Conservation (phyloP, 2,888 invertebrate genomes). For the Limnephilus rhombicus region DNA sequence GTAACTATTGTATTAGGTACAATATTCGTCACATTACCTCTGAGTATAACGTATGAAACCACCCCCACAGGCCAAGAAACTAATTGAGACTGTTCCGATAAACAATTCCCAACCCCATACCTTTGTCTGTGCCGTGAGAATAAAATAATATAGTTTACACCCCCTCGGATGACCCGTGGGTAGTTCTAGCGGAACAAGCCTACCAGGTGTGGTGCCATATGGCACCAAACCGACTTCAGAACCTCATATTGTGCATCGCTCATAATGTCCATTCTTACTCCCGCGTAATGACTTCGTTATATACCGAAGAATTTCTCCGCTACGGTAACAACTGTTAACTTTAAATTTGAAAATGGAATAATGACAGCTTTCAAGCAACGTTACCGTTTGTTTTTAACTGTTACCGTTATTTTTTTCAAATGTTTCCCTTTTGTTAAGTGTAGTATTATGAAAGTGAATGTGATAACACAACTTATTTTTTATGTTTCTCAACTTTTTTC, state of each 20-base stretch:
- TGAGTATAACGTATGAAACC: neutral
- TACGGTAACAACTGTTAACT: conserved; percentile 43
- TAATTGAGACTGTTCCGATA: conserved; percentile 10
- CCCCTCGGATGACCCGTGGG: conserved; percentile 35
- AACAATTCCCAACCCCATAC: conserved; percentile 23
- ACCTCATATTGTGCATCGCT: neutral
- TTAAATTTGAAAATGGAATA: conserved; percentile 28
- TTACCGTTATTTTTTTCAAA: neutral
- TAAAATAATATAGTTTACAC: conserved; percentile 29
- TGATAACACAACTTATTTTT: neutral
- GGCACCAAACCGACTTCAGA: conserved; percentile 53
- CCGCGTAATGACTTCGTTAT: conserved; percentile 52
- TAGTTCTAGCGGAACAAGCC: neutral
- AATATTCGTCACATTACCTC: neutral
- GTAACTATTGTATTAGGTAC: neutral
- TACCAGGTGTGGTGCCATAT: conserved; percentile 65
- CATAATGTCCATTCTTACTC: conserved; percentile 26
- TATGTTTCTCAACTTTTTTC: no score
- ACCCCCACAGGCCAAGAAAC: conserved; percentile 9
- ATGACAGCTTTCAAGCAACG: conserved; percentile 15
- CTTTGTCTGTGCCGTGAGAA: conserved; percentile 32
- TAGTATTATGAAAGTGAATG: neutral
- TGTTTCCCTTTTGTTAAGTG: no score
- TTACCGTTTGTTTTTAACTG: neutral
- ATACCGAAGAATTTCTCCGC: conserved; percentile 49